phyloP scores from a whole-genome alignment of 1,140 invertebrate species.

The Drosophila yakuba region DNA sequence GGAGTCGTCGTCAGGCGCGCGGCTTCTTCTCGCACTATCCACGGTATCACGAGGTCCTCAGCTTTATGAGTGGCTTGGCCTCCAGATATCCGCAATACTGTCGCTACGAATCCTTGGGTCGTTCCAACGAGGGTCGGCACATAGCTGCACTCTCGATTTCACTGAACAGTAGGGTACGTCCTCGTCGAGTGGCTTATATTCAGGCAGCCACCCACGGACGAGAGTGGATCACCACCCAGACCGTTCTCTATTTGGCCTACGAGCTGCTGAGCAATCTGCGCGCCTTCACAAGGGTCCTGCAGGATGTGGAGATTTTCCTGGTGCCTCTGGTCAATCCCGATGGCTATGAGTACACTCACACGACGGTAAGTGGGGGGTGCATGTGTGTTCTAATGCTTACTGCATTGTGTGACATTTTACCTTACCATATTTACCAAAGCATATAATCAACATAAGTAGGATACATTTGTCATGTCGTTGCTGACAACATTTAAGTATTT shows the following conservation, averaged over 20 bases:
- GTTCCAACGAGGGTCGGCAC: slow-evolving; percentile 82
- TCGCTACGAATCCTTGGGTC: slow-evolving; percentile 79
- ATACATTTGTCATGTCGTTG: too few species aligned
- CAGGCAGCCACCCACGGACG: slow-evolving; percentile 84
- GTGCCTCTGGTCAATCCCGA: slow-evolving; percentile 89
- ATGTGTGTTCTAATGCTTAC: too few species aligned
- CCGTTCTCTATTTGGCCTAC: slow-evolving; percentile 87
- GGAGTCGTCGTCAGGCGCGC: slow-evolving; percentile 69
- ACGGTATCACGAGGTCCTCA: slow-evolving; percentile 74
- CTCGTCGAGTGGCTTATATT: slow-evolving; percentile 78
- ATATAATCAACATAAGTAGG: too few species aligned
- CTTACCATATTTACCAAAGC: too few species aligned
- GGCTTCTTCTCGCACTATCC: slow-evolving; percentile 78
- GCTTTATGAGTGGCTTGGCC: slow-evolving; percentile 76
- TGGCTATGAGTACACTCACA: slow-evolving; percentile 88
- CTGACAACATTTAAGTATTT: too few species aligned
- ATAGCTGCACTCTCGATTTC: slow-evolving; percentile 83
- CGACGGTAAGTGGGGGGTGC: slow-evolving; percentile 82
- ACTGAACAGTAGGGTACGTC: slow-evolving; percentile 55
- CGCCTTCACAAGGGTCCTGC: slow-evolving; percentile 67
- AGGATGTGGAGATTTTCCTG: slow-evolving; percentile 87
- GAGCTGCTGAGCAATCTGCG: slow-evolving; percentile 86
- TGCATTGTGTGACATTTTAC: too few species aligned
- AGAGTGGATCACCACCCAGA: slow-evolving; percentile 90
- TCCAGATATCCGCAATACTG: slow-evolving; percentile 74